Evolutionary conservation across 2,888 invertebrate genomes (phyloP), one percentile per base, ranked within the genome.

Genomic region (Hydropsyche betteni): DNA sequence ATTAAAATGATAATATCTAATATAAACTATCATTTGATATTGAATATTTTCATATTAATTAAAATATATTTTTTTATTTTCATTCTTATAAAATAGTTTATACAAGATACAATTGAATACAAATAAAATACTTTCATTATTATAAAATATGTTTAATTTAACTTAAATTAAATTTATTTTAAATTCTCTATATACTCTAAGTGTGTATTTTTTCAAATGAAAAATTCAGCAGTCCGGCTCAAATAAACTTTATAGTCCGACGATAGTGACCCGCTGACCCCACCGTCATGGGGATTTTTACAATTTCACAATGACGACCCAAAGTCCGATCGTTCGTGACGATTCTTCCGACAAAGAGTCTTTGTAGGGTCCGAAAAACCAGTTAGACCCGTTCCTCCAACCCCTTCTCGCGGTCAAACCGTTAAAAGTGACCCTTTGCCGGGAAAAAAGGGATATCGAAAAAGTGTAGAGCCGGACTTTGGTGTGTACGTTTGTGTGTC

Each of bases 311-410:
- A 51, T 51, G 44, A 51, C 50, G 69, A 50, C 68, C 69, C 51
- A 70, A 52, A 38, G 52, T 72, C 72, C 72, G 72, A 72, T 72
- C 70, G 70, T 51, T 70, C 70, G 70, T 70, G 70, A 53, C 70
- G 52, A 70, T 70, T 52, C 53, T 72, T 72, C 36, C 72, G 33
- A 72, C 69, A 72, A 58, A 72, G 38, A 72, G 36, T 55, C 72
- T 55, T 72, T 72, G 72, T 72, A 16, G 44, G 44, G 7, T 33
- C 72, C 50, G 12, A 58, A 72, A 72, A 72, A 36, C 72, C 52
- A 58, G 55, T 58, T 36, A 38, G 44, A 55, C 72, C 58, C 14
- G 55, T 72, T 72, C 52, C 61, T 33, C 16, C 12, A 55, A 71
- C 72, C 72, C 44, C 72, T 72, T 58, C 36, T 55, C 58, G 6